A percentile compares a stretch with the other conserved stretches of the same genome.
Conservation (phyloP, 2,797 vertebrate species). For the Melanotaenia pygmaea region DNA sequence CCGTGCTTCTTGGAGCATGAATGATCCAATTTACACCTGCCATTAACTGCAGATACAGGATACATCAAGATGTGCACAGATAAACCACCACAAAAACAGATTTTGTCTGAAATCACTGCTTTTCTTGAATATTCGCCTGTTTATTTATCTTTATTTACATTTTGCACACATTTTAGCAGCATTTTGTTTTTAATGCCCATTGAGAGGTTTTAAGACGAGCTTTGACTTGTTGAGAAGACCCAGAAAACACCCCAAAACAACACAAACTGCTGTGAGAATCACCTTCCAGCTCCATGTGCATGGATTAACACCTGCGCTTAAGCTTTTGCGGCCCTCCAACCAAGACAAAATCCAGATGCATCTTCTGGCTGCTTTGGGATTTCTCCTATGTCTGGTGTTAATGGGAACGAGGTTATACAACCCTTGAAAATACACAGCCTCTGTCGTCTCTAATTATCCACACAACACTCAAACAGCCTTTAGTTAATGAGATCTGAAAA, state of each 20-base stretch:
- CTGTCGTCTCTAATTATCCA: conserved; percentile 75
- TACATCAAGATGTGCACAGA: conserved; percentile 59
- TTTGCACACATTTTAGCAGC: conserved; percentile 27
- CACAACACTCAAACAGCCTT: conserved; percentile 75
- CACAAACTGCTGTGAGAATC: conserved; percentile 44
- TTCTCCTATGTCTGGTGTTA: conserved; percentile 76
- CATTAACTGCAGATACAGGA: conserved; percentile 70
- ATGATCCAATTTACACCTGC: conserved; percentile 80
- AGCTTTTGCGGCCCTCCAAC: conserved; percentile 65
- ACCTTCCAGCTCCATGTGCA: conserved; percentile 35
- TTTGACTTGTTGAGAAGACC: conserved; percentile 58
- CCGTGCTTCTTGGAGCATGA: conserved; percentile 72
- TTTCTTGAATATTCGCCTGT: background rate
- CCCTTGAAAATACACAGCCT: conserved; percentile 67
- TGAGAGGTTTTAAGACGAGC: conserved; percentile 40
- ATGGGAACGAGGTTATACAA: conserved; percentile 74
- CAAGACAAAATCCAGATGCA: conserved; percentile 71
- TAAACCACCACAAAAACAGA: conserved; percentile 25
- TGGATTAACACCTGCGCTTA: conserved; percentile 67
- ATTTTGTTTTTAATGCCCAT: conserved; percentile 32
- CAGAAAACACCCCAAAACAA: conserved; percentile 27
- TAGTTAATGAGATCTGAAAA: conserved; percentile 80
- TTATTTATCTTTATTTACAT: background rate
- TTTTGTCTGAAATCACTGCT: conserved; percentile 16
- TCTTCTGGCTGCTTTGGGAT: conserved; percentile 72